Evolutionary conservation across 2,113 vertebrate species (phyloP).

Genomic region (Ceuthmochares aereus): DNA sequence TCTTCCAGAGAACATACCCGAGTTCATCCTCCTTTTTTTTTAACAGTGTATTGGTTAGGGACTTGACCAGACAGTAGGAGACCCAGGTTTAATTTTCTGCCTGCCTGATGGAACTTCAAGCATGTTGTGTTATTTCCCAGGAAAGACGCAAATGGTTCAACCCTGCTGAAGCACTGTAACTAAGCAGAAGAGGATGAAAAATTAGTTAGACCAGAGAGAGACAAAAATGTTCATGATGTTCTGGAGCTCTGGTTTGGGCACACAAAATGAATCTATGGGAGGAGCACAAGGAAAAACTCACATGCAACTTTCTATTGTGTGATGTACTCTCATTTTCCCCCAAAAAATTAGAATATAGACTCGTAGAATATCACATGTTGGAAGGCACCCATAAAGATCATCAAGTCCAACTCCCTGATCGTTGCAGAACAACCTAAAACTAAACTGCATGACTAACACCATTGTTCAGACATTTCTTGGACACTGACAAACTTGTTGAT

Average conservation of each 20-base stretch:
- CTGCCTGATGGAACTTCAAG: neutral
- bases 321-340: neutral
- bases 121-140: conserved; percentile 19
- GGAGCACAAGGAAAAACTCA: neutral
- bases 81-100: conserved; percentile 13
- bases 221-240: neutral
- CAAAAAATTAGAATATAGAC: neutral
- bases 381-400: neutral
- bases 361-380: neutral
- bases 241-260: neutral
- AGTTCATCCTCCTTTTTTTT: neutral
- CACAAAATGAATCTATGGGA: neutral
- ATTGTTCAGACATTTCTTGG: neutral
- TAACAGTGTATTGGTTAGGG: neutral
- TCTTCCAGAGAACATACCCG: neutral
- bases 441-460: neutral
- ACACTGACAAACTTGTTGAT: neutral
- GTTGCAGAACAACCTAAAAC: neutral
- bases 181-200: conserved; percentile 1
- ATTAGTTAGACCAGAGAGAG: conserved; percentile 11
- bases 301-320: neutral
- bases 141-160: conserved; percentile 1
- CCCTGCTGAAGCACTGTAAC: neutral
- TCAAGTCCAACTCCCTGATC: neutral
- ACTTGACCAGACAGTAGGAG: neutral